Conservation (phyloP, 2,888 invertebrate genomes). For the Dione vanillae region DNA sequence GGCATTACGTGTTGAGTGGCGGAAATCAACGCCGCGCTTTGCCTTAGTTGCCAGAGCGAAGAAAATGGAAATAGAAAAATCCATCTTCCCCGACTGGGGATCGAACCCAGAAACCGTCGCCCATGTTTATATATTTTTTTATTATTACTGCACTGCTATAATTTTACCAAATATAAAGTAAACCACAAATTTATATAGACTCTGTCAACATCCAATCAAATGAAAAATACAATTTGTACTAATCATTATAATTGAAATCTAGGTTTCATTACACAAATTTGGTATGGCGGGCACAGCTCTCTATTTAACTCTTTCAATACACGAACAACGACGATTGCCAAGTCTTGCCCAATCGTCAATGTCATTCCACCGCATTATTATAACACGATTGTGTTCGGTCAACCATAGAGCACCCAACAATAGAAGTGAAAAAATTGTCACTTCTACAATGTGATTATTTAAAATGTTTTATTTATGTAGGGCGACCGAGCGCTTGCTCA, state of each 20-base stretch:
- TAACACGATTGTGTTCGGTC: conserved; percentile 1
- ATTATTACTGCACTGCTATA: no score
- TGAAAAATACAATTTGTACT: neutral
- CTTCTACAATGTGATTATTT: neutral
- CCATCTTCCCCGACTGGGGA: no score
- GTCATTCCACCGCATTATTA: conserved; percentile 11
- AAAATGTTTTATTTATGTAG: neutral
- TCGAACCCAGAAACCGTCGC: no score
- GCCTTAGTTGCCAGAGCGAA: no score
- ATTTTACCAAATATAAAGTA: no score
- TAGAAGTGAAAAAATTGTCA: conserved; percentile 3
- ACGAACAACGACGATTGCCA: neutral
- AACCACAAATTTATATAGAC: no score
- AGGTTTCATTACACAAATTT: neutral
- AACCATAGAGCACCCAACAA: conserved; percentile 21
- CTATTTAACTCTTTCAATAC: neutral
- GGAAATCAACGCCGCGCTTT: no score
- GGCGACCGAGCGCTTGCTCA: neutral
- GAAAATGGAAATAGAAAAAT: no score
- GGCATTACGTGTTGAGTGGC: no score
- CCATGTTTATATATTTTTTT: no score
- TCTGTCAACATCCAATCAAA: no score
- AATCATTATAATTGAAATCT: neutral
- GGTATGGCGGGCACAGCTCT: conserved; percentile 4
- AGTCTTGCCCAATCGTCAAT: conserved; percentile 14